Evolutionary conservation across 2,888 invertebrate species (phyloP), one percentile per base, ranked within the genome.

Genomic region (Oligia strigilis): DNA sequence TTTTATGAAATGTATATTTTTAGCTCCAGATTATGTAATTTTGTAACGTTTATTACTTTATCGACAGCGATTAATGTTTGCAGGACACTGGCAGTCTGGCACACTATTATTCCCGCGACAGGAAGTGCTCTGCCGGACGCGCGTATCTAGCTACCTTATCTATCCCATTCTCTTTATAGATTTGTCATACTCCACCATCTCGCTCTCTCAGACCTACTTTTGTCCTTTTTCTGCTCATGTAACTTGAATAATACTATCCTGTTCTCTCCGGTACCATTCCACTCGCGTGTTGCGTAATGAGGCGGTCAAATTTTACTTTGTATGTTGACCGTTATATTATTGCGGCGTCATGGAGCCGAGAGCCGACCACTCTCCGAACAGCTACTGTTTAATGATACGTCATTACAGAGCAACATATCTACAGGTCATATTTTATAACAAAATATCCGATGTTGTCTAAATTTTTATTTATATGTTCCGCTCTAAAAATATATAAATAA

Each of bases 131-230:
- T 86, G 94, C 95, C 96, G 96, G 96, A 96, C 94, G 95, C 93
- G 91, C 94, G 91, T 96, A 96, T 96, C 96, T 96, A 95, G 94
- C 96, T 94, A 95, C 95, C 94, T 92, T 93, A 93, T 94, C 95
- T 94, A 93, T 96, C 96, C 94, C 94, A 92, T 93, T 96, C 95
- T 92, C 92, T 93, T 92, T 92, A 92, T 92, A 93, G 92, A 93
- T 92, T 92, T 92, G 92, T 93, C 93, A 93, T 92, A 92, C 90
- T 91, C 90, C 88, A 89, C 92, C 89, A 90, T 95, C 95, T 93
- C 93, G 90, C 92, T 94, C 93, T 88, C 85, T 89, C 91, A 87
- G 82, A 80, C 79, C 86, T 87, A 77, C 81, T 81, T 86, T 90
- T 88, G 87, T 95, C 95, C 89, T 92, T 87, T 87, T 96, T 92